Evolutionary conservation across 2,113 vertebrate species (phyloP).

Genomic region (Eulemur rufifrons): DNA sequence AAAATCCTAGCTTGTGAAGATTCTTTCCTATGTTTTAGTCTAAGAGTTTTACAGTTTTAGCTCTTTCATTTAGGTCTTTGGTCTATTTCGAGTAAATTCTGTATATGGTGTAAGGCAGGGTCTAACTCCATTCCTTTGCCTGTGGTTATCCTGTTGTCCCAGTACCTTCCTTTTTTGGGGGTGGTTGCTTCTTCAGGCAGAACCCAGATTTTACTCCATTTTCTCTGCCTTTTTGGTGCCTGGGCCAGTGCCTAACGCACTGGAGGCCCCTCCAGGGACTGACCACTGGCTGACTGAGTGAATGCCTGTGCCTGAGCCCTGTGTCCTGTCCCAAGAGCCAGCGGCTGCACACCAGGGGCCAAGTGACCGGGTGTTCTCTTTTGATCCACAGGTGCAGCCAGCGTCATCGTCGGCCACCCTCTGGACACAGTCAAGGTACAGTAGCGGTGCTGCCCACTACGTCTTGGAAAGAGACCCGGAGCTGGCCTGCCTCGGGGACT

Average conservation of each 20-base stretch:
- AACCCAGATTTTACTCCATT: neutral
- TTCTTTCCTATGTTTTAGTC: neutral
- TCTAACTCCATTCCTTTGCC: neutral
- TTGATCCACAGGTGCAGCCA: slow-evolving; percentile 82
- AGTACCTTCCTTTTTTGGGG: neutral
- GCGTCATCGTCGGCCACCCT: slow-evolving; percentile 86
- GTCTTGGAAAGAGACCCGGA: neutral
- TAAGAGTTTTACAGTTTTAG: neutral
- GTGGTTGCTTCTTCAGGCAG: neutral
- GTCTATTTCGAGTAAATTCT: neutral
- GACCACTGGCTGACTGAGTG: neutral
- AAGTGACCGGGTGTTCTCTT: slow-evolving; percentile 49
- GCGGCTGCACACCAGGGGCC: neutral
- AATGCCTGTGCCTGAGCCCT: neutral
- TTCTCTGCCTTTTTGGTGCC: neutral
- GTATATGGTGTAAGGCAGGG: neutral
- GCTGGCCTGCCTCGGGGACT: neutral
- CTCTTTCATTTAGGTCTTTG: neutral
- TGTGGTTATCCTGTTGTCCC: neutral
- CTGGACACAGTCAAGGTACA: slow-evolving; percentile 89
- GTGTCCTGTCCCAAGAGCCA: neutral
- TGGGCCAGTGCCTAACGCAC: neutral
- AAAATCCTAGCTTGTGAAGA: neutral
- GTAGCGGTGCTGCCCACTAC: neutral
- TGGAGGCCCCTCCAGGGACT: neutral